Percentiles rank a stretch among this genome's conserved stretches.
Conservation (phyloP, 2,797 vertebrate genomes). For the Enteromius mattozi region DNA sequence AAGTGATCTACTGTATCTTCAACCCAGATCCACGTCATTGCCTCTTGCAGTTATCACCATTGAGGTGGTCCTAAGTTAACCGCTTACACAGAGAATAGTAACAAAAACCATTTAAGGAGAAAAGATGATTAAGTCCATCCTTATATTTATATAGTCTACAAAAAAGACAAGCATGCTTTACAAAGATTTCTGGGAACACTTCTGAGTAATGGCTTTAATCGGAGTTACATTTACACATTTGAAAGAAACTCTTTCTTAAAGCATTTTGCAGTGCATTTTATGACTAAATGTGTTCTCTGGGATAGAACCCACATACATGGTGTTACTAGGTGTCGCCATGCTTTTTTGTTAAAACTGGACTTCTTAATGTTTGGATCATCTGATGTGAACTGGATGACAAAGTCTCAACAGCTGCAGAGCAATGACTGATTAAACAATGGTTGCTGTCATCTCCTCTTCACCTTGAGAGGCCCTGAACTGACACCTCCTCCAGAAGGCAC, state of each 20-base stretch:
- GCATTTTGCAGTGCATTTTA: neutral
- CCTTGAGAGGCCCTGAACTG: slow-evolving; percentile 21
- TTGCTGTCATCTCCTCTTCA: slow-evolving; percentile 72
- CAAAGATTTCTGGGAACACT: neutral
- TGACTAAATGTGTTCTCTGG: neutral
- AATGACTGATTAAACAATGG: slow-evolving; percentile 58
- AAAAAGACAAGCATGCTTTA: neutral
- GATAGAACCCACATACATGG: neutral
- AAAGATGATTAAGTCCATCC: neutral
- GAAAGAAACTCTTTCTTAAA: neutral
- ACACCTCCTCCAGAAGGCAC: slow-evolving; percentile 12
- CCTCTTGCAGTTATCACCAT: neutral
- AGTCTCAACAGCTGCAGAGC: slow-evolving; percentile 62
- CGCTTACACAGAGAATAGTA: neutral
- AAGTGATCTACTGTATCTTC: neutral
- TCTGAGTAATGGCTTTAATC: neutral
- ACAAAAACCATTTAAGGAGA: neutral
- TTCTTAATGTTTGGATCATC: neutral
- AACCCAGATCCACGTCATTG: neutral
- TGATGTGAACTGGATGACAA: slow-evolving; percentile 58
- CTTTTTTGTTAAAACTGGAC: neutral
- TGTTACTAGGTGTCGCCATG: neutral
- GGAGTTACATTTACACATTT: neutral
- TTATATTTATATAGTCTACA: neutral
- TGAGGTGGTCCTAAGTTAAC: neutral